A percentile compares a stretch with the other conserved stretches of the same genome.
Evolutionary conservation across 1,140 invertebrate genomes (phyloP).

Genomic region (Drosophila varians): DNA sequence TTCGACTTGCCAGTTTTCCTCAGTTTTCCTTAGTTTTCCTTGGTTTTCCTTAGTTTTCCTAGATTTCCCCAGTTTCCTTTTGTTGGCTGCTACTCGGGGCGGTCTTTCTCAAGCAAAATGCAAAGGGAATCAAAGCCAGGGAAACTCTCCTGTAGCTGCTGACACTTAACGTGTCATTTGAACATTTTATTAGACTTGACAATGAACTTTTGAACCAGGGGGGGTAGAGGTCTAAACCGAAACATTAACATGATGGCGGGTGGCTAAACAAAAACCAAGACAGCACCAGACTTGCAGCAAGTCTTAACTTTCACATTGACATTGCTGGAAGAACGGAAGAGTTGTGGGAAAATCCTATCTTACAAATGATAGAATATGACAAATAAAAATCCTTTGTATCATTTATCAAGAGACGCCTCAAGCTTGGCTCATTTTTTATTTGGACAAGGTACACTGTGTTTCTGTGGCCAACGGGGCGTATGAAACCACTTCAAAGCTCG

Average conservation of each 20-base stretch:
- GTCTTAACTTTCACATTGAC: slow-evolving; percentile 61
- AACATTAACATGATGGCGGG: slow-evolving; percentile 36
- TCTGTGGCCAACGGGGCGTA: neutral
- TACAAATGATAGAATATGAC: neutral
- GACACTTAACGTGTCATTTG: slow-evolving; percentile 80
- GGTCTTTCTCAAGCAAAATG: slow-evolving; percentile 48
- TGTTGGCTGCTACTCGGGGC: slow-evolving; percentile 18
- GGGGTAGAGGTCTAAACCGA: slow-evolving; percentile 5
- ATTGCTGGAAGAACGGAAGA: slow-evolving; percentile 21
- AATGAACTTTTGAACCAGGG: slow-evolving; percentile 75
- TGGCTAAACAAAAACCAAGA: slow-evolving; percentile 22
- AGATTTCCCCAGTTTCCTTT: slow-evolving; percentile 1
- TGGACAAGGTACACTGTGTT: neutral
- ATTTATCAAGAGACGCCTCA: neutral
- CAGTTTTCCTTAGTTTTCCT: slow-evolving; percentile 26
- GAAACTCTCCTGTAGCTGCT: slow-evolving; percentile 59
- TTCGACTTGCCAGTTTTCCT: slow-evolving; percentile 35
- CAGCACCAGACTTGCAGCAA: slow-evolving; percentile 20
- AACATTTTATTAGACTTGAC: slow-evolving; percentile 81
- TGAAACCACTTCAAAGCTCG: slow-evolving; percentile 15
- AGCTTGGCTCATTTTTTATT: neutral
- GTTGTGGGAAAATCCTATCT: slow-evolving; percentile 16
- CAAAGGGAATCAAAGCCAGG: slow-evolving; percentile 23
- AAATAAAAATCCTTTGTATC: neutral
- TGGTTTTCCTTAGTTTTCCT: slow-evolving; percentile 9